A percentile compares a stretch with the other conserved stretches of the same genome.
phyloP scores from a whole-genome alignment of 92 coral and sea anemone species.

The Nematostella vectensis region DNA sequence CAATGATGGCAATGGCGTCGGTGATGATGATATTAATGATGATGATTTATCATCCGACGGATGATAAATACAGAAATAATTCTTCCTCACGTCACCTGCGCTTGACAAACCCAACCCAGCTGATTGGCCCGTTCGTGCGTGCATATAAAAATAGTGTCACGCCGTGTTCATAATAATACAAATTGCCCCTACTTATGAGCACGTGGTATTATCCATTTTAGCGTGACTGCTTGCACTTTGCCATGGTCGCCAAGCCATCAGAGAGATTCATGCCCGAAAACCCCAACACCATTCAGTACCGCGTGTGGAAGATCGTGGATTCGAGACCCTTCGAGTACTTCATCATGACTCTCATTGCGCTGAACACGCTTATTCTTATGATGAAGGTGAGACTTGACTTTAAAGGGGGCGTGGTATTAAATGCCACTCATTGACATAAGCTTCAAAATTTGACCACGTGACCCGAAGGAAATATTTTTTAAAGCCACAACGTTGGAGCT shows the following conservation, averaged over 20 bases:
- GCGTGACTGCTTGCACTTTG: slow-evolving; percentile 95
- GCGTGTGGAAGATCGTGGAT: slow-evolving; percentile 92
- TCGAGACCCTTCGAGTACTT: slow-evolving; percentile 90
- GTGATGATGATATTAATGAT: too few species aligned
- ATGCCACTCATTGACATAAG: not conserved
- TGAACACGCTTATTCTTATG: slow-evolving; percentile 88
- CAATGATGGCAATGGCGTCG: too few species aligned
- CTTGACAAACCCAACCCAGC: too few species aligned
- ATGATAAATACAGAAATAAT: too few species aligned
- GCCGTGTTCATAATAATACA: too few species aligned
- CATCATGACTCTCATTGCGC: slow-evolving; percentile 87
- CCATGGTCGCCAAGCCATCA: slow-evolving; percentile 87
- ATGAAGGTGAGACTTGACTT: slow-evolving; percentile 96
- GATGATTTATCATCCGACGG: too few species aligned
- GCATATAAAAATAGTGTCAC: too few species aligned
- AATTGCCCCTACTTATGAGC: too few species aligned
- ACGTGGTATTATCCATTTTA: slow-evolving; percentile 9
- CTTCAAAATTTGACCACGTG: not conserved
- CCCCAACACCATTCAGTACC: slow-evolving; percentile 89
- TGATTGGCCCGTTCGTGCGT: too few species aligned
- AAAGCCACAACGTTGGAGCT: too few species aligned
- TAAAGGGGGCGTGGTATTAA: too few species aligned
- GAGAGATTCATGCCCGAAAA: slow-evolving; percentile 97
- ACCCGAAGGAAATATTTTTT: not conserved
- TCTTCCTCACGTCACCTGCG: too few species aligned